Evolutionary conservation across 2,888 invertebrate species (phyloP).

Genomic region (Eumerus sabulonum): DNA sequence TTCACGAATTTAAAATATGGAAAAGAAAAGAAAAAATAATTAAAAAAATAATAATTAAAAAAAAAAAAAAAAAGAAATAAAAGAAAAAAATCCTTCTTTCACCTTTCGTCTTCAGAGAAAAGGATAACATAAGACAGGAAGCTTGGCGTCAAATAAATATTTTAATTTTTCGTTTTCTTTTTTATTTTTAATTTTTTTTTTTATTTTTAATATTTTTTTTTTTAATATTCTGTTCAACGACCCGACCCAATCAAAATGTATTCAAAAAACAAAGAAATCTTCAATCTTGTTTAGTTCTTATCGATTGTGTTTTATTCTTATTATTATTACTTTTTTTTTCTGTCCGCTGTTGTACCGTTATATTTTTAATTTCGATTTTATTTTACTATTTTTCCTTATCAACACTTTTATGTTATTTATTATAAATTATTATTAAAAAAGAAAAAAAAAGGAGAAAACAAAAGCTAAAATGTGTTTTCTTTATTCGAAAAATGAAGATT

Average conservation of each 20-base stretch:
- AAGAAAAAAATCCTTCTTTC: slow-evolving; percentile 60
- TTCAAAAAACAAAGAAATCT: slow-evolving; percentile 31
- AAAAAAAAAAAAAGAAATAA: slow-evolving; percentile 21
- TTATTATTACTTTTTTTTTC: slow-evolving; percentile 29
- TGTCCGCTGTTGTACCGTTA: slow-evolving; percentile 66
- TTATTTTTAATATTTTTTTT: slow-evolving; percentile 17
- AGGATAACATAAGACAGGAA: slow-evolving; percentile 67
- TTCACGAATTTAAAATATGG: slow-evolving; percentile 66
- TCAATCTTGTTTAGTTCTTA: slow-evolving; percentile 21
- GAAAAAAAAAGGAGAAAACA: slow-evolving; percentile 34
- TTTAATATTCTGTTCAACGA: background rate
- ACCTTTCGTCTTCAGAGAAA: slow-evolving; percentile 65
- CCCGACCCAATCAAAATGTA: slow-evolving; percentile 60
- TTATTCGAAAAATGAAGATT: too few relatives aligned
- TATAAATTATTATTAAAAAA: slow-evolving; percentile 52
- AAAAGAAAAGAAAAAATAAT: slow-evolving; percentile 37
- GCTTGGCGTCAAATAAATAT: slow-evolving; percentile 3
- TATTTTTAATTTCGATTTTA: slow-evolving; percentile 27
- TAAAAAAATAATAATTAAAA: slow-evolving; percentile 22
- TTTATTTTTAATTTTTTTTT: slow-evolving; percentile 15
- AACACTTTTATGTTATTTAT: slow-evolving; percentile 66
- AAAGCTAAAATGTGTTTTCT: too few relatives aligned
- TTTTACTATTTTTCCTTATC: slow-evolving; percentile 10
- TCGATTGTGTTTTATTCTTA: slow-evolving; percentile 25
- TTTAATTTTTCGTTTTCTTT: too few relatives aligned